Base-by-base conservation (phyloP, 2,888 invertebrate species). In the Agelastica alni region DNA sequence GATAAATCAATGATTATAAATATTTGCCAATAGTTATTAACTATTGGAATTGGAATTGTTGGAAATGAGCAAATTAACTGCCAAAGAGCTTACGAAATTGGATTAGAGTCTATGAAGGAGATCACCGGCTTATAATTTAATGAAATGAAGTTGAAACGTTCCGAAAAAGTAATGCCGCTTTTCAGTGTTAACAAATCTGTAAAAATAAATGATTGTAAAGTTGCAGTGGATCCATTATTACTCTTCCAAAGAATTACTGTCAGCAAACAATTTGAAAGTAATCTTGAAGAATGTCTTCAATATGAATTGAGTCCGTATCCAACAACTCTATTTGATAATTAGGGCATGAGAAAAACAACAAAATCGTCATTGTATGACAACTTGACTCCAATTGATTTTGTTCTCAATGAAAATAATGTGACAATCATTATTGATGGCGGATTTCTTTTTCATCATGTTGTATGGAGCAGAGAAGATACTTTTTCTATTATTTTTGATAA, bases 61-160 rank as follows among this genome's bases (percentile, higher is more conserved):
- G 70, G 66, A 42, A 57, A 60, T 59, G 58, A 60, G 51, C 49
- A 56, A 39, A 62, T 70, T 17, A 70, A 70, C 58, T 72, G 70
- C 53, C 58, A 71, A 51, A 45, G 61, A 53, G 66, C 69, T 13
- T 58, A 53, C 55, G 65, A 70, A 58, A 59, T 61, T 48, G 69
- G 70, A 31, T 61, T 59, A 55, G 49, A 63, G 60, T 63, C 61
- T 51, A 58, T 66, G 63, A 51, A 51, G 54, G 56, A 59, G 47
- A 68, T 68, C 49, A 57, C 62, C 56, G 68, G 67, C 47, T 56
- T 55, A 36, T 62, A 64, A 46, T 70, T 69, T 61, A 53, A 60
- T 46, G 56, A 57, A 26, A 55, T 71, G 12, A 68, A 65, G 58
- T 65, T 71, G 47, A 60, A 61, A 58, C 61, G 69, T 37, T 63